Base-by-base conservation (phyloP, 2,888 invertebrate genomes). In the Limnephilus lunatus region DNA sequence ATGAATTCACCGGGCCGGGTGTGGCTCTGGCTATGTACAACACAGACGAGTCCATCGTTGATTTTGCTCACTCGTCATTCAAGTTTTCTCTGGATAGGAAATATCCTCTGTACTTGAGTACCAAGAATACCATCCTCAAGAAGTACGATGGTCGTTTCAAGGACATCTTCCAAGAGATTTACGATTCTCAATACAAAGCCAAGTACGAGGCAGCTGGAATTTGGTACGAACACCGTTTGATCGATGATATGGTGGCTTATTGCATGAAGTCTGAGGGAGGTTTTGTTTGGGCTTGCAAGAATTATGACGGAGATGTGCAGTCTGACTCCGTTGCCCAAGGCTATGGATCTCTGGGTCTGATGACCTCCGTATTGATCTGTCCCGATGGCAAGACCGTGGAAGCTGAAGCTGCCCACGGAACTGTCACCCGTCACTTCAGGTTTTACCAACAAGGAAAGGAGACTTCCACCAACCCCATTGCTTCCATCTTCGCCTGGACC, bases 211-310 rank as follows among this genome's bases (percentile, higher is more conserved):
- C 97, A 0, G 97, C 97, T 93, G 97, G 97, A 7, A 98, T 99
- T 94, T 99, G 99, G 99, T 99, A 99, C 95, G 99, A 99, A 95
- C 99, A 99, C 95, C 97, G 99, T 93, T 96, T 99, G 91, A 99
- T 99, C 94, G 99, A 99, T 95, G 99, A 99, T 94, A 99, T 99
- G 99, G 99, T 99, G 25, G 99, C 99, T 3, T 99, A 99, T 94
- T 98, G 98, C 68, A 98, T 99, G 98, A 99, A 99, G 95, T 98
- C 99, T 0, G 99, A 99, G 94, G 99, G 99, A 94, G 99, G 99
- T 83, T 99, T 99, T 95, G 99, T 99, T 0, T 99, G 99, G 99
- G 99, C 99, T 14, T 99, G 99, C 95, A 99, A 99, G 95, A 99
- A 99, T 95, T 99, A 99, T 95, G 99, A 99, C 95, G 99, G 99